Conservation (phyloP, 2,113 vertebrate genomes). For the Pontoporia blainvillei region DNA sequence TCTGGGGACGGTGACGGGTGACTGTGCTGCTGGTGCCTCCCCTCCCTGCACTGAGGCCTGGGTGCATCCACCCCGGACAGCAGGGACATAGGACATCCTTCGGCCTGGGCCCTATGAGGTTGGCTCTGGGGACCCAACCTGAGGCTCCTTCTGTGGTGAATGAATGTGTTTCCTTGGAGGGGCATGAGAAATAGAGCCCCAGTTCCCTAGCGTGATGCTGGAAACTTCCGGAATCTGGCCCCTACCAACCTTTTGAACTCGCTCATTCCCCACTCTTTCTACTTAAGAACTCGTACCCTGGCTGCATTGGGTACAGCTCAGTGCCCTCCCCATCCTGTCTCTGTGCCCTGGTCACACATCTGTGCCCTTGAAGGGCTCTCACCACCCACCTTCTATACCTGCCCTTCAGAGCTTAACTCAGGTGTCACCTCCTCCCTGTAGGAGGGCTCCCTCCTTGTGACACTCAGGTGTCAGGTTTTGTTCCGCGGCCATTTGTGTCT, state of each 20-base stretch:
- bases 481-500: fast-evolving
- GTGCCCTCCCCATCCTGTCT: too few relatives aligned
- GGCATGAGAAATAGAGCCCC: neutral
- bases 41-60: neutral
- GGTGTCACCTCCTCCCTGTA: neutral
- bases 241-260: neutral
- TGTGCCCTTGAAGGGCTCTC: neutral
- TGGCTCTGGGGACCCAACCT: neutral
- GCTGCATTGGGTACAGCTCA: neutral
- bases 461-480: neutral
- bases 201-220: too few relatives aligned
- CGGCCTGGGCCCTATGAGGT: neutral
- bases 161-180: neutral
- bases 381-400: neutral
- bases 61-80: fast-evolving
- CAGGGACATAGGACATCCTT: neutral
- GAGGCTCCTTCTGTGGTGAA: neutral
- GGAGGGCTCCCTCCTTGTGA: neutral
- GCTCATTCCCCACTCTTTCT: neutral
- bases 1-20: neutral
- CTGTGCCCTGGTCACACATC: neutral
- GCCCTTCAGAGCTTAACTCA: neutral
- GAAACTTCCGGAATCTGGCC: neutral
- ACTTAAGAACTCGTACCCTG: fast-evolving
- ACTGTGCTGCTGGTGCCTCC: neutral